Conservation (phyloP, 2,797 vertebrate genomes). For the Ambastaia sidthimunki region DNA sequence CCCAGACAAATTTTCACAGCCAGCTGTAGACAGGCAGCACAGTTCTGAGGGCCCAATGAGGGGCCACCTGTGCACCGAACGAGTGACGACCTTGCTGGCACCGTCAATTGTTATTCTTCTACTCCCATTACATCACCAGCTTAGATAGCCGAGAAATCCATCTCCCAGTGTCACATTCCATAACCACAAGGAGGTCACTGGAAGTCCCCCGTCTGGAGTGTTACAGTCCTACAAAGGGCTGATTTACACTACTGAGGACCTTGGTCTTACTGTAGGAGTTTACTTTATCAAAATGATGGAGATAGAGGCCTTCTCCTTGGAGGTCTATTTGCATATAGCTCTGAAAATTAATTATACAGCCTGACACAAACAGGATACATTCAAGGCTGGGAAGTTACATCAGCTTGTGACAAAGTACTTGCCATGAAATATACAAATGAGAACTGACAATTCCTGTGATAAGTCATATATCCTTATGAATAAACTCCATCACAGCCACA, state of each 20-base stretch:
- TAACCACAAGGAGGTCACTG: constrained; percentile 61
- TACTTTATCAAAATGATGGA: constrained; percentile 50
- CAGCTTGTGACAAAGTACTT: constrained; percentile 59
- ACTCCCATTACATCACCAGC: constrained; percentile 75
- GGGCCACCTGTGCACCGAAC: constrained; percentile 72
- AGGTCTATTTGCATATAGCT: constrained; percentile 67
- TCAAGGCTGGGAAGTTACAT: constrained; percentile 72
- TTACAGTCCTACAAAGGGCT: constrained; percentile 11
- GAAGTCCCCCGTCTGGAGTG: constrained; percentile 27
- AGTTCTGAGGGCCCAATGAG: constrained; percentile 64
- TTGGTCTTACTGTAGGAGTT: constrained; percentile 27
- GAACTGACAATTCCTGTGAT: constrained; percentile 75
- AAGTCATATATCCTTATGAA: constrained; percentile 70
- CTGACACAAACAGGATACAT: constrained; percentile 74
- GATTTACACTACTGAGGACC: not conserved
- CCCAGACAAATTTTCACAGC: constrained; percentile 10
- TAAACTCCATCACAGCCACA: constrained; percentile 50
- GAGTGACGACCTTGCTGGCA: constrained; percentile 70
- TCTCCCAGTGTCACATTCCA: constrained; percentile 75
- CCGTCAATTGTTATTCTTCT: constrained; percentile 71
- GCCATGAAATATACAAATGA: constrained; percentile 72
- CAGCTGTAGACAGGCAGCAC: constrained; percentile 1
- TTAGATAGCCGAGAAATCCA: constrained; percentile 75
- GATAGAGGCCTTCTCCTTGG: constrained; percentile 53
- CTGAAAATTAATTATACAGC: constrained; percentile 71